Base-by-base conservation (phyloP, 2,888 invertebrate species). In the Dicranocentrus wangi region DNA sequence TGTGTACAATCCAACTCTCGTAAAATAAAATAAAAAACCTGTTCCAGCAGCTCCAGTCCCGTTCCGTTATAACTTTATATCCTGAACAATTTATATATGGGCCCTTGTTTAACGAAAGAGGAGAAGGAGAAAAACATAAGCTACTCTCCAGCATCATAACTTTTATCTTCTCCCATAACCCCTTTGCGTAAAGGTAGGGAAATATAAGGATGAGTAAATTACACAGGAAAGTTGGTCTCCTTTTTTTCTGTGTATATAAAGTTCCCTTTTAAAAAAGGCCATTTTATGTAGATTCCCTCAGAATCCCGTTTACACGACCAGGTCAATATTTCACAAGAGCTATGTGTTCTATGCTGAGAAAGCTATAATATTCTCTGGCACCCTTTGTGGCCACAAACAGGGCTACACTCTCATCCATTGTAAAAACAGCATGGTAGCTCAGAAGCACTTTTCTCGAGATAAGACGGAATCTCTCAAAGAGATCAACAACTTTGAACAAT, bases 341-440 rank as follows among this genome's bases (percentile, higher is more conserved):
- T 61, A 60, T 65, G 15, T 55, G 10, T 28, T 7, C 39, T 21
- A 13, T 19, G 42, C 51, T 28, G 2, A 23, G 21, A 23, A 61
- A 61, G 55, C n/a, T n/a, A n/a, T n/a, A n/a, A n/a, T n/a, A n/a
- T n/a, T n/a, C n/a, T n/a, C n/a, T 43, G 43, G 25, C 65, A 39
- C 75, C 75, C 66, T 75, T 75, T 75, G 75, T 75, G 75, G 66
- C 43, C 75, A 75, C 23, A 60, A 75, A 19, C 55, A 72, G 7
- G 28, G 60, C 23, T 72, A 32, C 63, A 72, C 47, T n/a, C n/a
- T n/a, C n/a, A n/a, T n/a, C n/a, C n/a, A 72, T 51, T 72, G 63
- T 72, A 43, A 71, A 39, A 58, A 42, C 71, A 71, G 71, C 58
- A 60, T 58, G 60, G 19, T n/a, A 21, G 58, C 70, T 65, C 32